phyloP scores from a whole-genome alignment of 2,888 invertebrate species.

The Parochlus steinenii region DNA sequence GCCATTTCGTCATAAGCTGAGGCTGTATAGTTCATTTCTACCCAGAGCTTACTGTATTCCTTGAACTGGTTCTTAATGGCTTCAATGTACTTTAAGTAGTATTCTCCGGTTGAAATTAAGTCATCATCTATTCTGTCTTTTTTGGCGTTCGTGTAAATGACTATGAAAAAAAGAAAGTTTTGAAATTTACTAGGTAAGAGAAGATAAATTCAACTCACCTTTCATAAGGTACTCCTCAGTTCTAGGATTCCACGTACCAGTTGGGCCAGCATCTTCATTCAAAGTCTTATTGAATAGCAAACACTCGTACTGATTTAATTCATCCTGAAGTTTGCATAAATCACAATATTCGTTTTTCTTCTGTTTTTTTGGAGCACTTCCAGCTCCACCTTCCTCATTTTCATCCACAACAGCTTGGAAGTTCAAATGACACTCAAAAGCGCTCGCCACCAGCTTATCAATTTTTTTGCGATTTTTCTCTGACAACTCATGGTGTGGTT shows the following conservation, averaged over 20 bases:
- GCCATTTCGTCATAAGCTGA: constrained; percentile 53
- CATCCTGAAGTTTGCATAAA: constrained; percentile 31
- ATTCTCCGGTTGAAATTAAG: constrained; percentile 32
- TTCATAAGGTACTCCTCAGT: constrained; percentile 39
- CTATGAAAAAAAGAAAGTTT: constrained; percentile 20
- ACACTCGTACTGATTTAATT: constrained; percentile 34
- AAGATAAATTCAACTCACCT: constrained; percentile 26
- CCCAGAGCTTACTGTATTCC: constrained; percentile 29
- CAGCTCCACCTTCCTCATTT: background rate
- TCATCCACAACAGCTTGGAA: constrained; percentile 16
- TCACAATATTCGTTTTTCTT: constrained; percentile 21
- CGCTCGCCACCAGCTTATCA: constrained; percentile 20
- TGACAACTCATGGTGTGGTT: constrained; percentile 17
- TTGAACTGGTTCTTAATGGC: constrained; percentile 47
- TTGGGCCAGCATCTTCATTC: constrained; percentile 31
- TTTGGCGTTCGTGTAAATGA: constrained; percentile 28
- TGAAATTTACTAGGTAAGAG: too few species aligned
- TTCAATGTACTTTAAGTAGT: constrained; percentile 39
- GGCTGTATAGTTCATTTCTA: constrained; percentile 27
- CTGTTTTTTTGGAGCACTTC: background rate
- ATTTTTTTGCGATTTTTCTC: constrained; percentile 16
- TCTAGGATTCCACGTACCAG: constrained; percentile 45
- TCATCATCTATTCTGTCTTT: constrained; percentile 21
- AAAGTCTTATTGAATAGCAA: constrained; percentile 35
- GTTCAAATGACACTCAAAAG: constrained; percentile 26